Evolutionary conservation across 1,140 invertebrate genomes (phyloP), one percentile per base, ranked within the genome.

Genomic region (Brachionus rotundiformis): DNA sequence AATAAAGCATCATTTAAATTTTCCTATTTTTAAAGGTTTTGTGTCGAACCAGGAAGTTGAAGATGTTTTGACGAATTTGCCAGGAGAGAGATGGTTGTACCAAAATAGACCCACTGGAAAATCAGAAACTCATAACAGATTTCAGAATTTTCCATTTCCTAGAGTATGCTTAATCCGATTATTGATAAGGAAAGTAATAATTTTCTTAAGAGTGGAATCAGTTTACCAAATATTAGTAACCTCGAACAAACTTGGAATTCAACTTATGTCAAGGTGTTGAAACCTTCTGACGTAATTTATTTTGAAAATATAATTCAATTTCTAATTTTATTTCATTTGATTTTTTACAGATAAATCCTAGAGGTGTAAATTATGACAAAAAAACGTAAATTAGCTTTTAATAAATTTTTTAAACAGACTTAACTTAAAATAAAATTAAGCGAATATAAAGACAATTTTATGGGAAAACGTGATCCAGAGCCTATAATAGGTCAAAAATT

Each of bases 291-390:
- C 16, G 44, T 54, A 54, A 77, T n/a, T n/a, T n/a, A n/a, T n/a
- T n/a, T n/a, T n/a, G n/a, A n/a, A n/a, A n/a, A n/a, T n/a, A 47
- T 29, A 6, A 75, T 47, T 23, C 1, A 54, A 10, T 54, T 54
- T 19, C 0, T 23, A 29, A 54, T 25, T 76, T 33, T 0, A 77
- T 54, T 31, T 8, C 8, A 19, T 59, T 77, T 33, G 8, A 47
- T 54, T 54, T 49, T 49, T n/a, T n/a, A n/a, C n/a, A 73, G 68
- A 73, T 73, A 25, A 73, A 73, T 73, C 68, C 68, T 44, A 73
- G 27, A 73, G 68, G 36, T 1, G 0, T 23, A n/a, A 44, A 44
- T 13, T 73, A 44, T n/a, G 36, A 41, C 5, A 44, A 44, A 27
- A 7, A 39, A 44, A 73, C 36, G 68, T 73, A 71, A 63, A 11